Conservation (phyloP, 1,140 invertebrate species). For the Drosophila yakuba region DNA sequence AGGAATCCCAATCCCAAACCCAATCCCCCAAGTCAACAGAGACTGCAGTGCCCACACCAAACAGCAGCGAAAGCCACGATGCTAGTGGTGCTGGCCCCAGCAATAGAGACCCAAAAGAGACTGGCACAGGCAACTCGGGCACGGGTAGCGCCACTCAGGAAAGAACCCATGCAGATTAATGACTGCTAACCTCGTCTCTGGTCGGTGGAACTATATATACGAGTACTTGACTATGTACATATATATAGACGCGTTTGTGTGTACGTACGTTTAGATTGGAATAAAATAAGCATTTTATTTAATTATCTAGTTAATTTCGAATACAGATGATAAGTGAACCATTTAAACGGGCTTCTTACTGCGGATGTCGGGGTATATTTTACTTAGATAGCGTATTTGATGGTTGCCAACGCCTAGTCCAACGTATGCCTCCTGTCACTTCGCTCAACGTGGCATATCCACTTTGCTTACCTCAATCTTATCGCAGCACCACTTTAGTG, state of each 20-base stretch:
- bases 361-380: too few relatives aligned
- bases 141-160: conserved; percentile 9
- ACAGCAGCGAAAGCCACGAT: conserved; percentile 15
- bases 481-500: conserved; percentile 12
- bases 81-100: conserved; percentile 25
- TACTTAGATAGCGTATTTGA: not conserved
- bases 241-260: conserved; percentile 26
- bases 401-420: not conserved
- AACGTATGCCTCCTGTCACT: too few relatives aligned
- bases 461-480: conserved; percentile 30
- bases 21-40: conserved; percentile 15
- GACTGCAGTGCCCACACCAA: conserved; percentile 22
- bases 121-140: conserved; percentile 2
- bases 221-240: conserved; percentile 36
- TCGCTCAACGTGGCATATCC: conserved; percentile 26
- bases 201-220: conserved; percentile 33
- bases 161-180: conserved; percentile 31
- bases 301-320: conserved; percentile 29
- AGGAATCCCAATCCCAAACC: conserved; percentile 2
- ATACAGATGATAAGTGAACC: conserved; percentile 8
- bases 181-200: conserved; percentile 17
- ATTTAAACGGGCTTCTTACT: not conserved
- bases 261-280: conserved; percentile 42
- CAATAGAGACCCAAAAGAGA: conserved; percentile 1
- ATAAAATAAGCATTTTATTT: conserved; percentile 51